Base-by-base conservation (phyloP, 2,113 vertebrate genomes). In the Anguilla rostrata region DNA sequence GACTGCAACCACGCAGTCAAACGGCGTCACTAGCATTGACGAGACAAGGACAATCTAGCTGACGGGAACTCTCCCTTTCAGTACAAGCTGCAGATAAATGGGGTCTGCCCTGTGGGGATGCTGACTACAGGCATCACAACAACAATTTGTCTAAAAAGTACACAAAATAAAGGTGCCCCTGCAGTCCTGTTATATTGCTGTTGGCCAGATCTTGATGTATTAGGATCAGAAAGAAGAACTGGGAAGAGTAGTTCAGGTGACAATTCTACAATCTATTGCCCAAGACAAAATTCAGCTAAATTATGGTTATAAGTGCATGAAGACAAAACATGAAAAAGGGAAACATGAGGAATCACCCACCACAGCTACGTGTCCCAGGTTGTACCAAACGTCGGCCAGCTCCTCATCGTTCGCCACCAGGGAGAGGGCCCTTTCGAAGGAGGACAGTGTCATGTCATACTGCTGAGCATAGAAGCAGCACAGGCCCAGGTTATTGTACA, bases 381-480 rank as follows among this genome's bases (percentile, higher is more conserved):
- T 99, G 93, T 99, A 99, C 98, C 98, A 99, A 82, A 99, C 96
- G 49, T 99, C 98, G 9, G 98, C 97, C 89, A 95, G 93, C 87
- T 99, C 98, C 82, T 98, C 97, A 86, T 99, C 98, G 5, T 93
- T 97, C 90, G 96, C 94, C 80, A 95, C 97, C 93, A 99, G 93
- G 82, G 97, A 95, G 75, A 98, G 94, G 71, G 98, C 98, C 57
- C 98, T 96, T 90, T 99, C 98, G 91, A 99, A 99, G 0, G 97
- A 99, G 82, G 96, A 97, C 43, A 99, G 95, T 12, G 97, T 97
- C 98, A 99, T 98, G 89, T 99, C 98, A 15, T 99, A 99, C 91
- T 99, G 98, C 95, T 99, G 98, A 66, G 98, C 98, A 29, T 98
- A 99, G 93, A 99, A 99, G 94, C 98, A 99, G 90, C 98, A 99